phyloP scores from a whole-genome alignment of 2,888 invertebrate species.

The Cosmia trapezina region DNA sequence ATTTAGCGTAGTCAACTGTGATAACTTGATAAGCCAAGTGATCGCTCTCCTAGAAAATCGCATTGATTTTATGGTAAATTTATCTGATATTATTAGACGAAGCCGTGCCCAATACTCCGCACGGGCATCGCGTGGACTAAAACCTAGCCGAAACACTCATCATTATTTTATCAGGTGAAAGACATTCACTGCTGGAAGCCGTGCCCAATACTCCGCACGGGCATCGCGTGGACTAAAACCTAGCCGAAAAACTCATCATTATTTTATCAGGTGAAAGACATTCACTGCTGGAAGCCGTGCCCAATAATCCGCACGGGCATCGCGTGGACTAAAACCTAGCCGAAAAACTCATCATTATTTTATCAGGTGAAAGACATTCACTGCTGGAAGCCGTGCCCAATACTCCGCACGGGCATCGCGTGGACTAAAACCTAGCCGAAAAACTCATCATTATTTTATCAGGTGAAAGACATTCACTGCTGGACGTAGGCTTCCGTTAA shows the following conservation, averaged over 20 bases:
- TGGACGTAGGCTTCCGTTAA: not conserved
- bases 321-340: not conserved
- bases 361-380: not conserved
- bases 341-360: not conserved
- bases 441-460: not conserved
- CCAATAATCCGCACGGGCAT: not conserved
- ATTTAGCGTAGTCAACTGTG: slow-evolving; percentile 30
- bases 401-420: not conserved
- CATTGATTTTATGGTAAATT: slow-evolving; percentile 33
- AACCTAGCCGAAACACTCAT: not conserved
- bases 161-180: not conserved
- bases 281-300: not conserved
- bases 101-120: not conserved
- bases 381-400: not conserved
- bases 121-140: not conserved
- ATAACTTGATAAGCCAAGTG: slow-evolving; percentile 26
- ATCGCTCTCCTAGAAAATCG: slow-evolving; percentile 44
- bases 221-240: not conserved
- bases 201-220: not conserved
- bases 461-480: not conserved
- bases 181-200: not conserved
- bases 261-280: not conserved
- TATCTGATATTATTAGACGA: slow-evolving; percentile 15
- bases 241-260: not conserved
- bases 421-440: not conserved